Percentiles rank a stretch among this genome's conserved stretches.
Conservation (phyloP, 2,797 vertebrate genomes). For the Erethizon dorsatum region DNA sequence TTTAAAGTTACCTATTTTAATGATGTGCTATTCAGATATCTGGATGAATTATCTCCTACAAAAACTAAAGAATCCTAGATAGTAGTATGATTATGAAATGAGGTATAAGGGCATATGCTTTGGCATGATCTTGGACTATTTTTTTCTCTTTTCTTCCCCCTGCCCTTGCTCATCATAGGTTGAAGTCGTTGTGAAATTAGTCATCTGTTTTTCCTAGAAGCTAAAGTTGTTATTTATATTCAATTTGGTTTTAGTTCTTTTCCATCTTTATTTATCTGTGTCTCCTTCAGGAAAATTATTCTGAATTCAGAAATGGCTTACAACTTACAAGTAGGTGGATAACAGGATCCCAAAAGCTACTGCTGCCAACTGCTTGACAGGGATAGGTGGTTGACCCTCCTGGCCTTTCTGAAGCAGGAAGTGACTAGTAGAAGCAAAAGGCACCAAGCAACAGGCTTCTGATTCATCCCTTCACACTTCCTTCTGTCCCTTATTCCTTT, state of each 20-base stretch:
- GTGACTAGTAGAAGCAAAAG: slow-evolving; percentile 23
- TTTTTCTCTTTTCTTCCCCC: slow-evolving; percentile 19
- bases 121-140: slow-evolving; percentile 26
- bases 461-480: slow-evolving; percentile 5
- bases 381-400: background rate
- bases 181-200: slow-evolving; percentile 27
- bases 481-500: background rate
- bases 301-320: slow-evolving; percentile 45
- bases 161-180: background rate
- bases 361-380: background rate
- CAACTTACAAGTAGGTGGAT: background rate
- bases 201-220: slow-evolving; percentile 57
- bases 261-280: slow-evolving; percentile 48
- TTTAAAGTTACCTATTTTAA: slow-evolving; percentile 37
- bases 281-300: slow-evolving; percentile 58
- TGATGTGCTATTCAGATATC: slow-evolving; percentile 22
- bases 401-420: background rate
- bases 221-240: slow-evolving; percentile 35
- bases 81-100: slow-evolving; percentile 24
- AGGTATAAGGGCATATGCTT: background rate
- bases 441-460: background rate
- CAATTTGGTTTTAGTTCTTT: slow-evolving; percentile 57
- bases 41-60: background rate
- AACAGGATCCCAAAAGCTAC: background rate
- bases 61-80: slow-evolving; percentile 40